Conservation (phyloP, 2,888 invertebrate species). For the Caenorhabditis auriculariae region DNA sequence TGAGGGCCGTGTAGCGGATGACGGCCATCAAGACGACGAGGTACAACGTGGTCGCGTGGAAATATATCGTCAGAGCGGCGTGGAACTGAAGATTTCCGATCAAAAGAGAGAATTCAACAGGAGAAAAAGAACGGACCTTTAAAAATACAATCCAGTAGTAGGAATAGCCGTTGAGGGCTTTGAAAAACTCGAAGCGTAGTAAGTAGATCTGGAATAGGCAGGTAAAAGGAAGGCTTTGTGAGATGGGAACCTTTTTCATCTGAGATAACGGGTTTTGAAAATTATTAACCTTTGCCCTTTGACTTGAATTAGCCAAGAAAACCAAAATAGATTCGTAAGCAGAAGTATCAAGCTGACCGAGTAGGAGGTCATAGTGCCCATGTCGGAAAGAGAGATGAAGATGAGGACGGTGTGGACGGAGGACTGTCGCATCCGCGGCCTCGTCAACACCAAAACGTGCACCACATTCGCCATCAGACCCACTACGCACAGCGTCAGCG, state of each 20-base stretch:
- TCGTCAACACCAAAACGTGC: conserved; percentile 47
- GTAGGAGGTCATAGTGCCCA: conserved; percentile 55
- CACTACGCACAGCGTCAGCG: conserved; percentile 43
- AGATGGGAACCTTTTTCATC: no score
- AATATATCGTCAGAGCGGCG: conserved; percentile 45
- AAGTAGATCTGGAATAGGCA: conserved; percentile 45
- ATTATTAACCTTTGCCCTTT: no score
- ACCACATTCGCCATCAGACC: conserved; percentile 46
- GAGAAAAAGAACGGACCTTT: conserved; percentile 12
- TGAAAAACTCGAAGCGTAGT: conserved; percentile 46
- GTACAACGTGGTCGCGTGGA: conserved; percentile 55
- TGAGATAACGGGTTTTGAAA: no score
- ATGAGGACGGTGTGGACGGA: conserved; percentile 52
- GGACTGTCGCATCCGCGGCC: conserved; percentile 44
- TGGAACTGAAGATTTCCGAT: conserved; percentile 27
- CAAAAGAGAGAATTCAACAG: background rate
- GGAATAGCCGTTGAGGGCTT: conserved; percentile 36
- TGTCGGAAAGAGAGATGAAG: conserved; percentile 48
- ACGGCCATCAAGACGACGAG: conserved; percentile 58
- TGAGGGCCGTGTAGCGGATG: conserved; percentile 47
- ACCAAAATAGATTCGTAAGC: no score
- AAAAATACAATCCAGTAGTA: conserved; percentile 49
- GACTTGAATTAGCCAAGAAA: no score
- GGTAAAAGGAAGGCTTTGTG: no score
- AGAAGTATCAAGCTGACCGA: conserved; percentile 32